Evolutionary conservation across 2,888 invertebrate species (phyloP).

Genomic region (Drosophila birchii): DNA sequence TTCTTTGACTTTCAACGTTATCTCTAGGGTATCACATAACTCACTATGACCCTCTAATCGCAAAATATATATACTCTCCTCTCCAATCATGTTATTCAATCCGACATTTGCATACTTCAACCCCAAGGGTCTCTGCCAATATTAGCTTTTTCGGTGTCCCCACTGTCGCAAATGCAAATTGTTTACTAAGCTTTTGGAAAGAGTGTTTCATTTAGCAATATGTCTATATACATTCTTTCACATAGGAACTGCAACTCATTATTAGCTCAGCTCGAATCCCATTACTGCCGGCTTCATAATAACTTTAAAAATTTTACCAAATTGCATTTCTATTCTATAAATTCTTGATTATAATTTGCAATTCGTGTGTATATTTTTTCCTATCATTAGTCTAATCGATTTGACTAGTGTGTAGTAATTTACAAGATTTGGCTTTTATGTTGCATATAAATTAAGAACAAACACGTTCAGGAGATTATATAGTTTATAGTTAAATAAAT

Average conservation of each 20-base stretch:
- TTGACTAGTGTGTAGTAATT: background rate
- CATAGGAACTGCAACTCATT: background rate
- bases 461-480: background rate
- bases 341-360: background rate
- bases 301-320: background rate
- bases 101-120: slow-evolving; percentile 21
- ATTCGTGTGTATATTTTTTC: background rate
- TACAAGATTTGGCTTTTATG: background rate
- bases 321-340: background rate
- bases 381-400: slow-evolving; percentile 12
- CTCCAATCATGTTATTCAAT: slow-evolving; percentile 8
- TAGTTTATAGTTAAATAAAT: slow-evolving; percentile 18
- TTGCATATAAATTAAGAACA: background rate
- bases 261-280: background rate
- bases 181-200: slow-evolving; percentile 7
- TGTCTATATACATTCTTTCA: background rate
- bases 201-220: background rate
- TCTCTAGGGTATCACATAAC: slow-evolving; percentile 1
- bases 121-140: slow-evolving; percentile 12
- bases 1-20: background rate
- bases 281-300: background rate
- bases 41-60: background rate
- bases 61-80: background rate
- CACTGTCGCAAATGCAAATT: slow-evolving; percentile 12
- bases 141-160: slow-evolving; percentile 8